phyloP scores from a whole-genome alignment of 1,140 invertebrate species.

The Armadillidium nasatum region DNA sequence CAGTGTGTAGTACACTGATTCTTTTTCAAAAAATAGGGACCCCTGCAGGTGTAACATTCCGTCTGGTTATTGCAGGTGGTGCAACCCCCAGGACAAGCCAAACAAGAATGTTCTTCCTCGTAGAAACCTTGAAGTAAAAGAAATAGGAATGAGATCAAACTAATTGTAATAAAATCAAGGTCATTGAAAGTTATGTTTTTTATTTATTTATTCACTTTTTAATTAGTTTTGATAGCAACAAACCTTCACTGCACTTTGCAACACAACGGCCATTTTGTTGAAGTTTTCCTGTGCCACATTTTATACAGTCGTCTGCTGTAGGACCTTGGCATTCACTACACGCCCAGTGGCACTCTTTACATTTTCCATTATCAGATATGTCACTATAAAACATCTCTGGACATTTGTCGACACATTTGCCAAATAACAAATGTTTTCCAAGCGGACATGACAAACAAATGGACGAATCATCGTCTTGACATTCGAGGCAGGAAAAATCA shows the following conservation, averaged over 20 bases:
- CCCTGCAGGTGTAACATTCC: not conserved
- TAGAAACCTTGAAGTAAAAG: not conserved
- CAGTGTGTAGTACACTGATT: not conserved
- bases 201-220: no score
- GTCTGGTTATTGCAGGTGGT: not conserved
- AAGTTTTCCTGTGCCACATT: not conserved
- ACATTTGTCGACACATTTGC: not conserved
- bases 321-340: not conserved
- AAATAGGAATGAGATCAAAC: no score
- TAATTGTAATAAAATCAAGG: no score
- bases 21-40: not conserved
- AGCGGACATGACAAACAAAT: not conserved
- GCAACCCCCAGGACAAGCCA: not conserved
- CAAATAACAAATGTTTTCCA: not conserved
- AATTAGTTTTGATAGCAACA: not conserved
- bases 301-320: not conserved
- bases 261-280: not conserved
- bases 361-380: not conserved
- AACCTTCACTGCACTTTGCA: not conserved
- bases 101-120: not conserved
- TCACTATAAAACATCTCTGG: not conserved
- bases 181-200: no score
- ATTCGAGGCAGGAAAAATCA: not conserved
- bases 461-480: not conserved
- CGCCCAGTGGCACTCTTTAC: not conserved